Conservation (phyloP, 2,113 vertebrate genomes). For the Tylochromis polylepis region DNA sequence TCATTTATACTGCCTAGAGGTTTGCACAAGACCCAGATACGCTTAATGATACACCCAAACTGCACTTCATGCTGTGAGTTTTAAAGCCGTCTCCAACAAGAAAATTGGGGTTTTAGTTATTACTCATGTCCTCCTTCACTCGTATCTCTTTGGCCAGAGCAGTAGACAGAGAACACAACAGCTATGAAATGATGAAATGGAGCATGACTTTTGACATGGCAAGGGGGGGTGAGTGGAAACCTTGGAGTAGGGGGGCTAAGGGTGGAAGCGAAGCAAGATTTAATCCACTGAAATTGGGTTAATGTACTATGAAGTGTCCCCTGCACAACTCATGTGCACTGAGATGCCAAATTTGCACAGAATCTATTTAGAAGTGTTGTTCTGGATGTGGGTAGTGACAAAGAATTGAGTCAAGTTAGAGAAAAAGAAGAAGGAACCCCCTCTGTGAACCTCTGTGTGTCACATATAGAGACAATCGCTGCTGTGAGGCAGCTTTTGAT, state of each 20-base stretch:
- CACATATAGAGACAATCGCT: not conserved
- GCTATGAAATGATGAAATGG: constrained; percentile 53
- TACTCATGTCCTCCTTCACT: constrained; percentile 43
- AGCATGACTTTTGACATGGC: constrained; percentile 44
- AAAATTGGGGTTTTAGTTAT: constrained; percentile 55
- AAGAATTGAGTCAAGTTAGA: not conserved
- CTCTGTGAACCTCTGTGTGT: not conserved
- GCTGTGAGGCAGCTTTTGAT: constrained; percentile 5
- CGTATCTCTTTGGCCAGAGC: not conserved
- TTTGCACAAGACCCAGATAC: constrained; percentile 54
- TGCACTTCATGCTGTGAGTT: constrained; percentile 48
- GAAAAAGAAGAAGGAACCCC: not conserved
- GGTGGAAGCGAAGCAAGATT: constrained; percentile 11
- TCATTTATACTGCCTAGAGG: constrained; percentile 56
- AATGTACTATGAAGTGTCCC: constrained; percentile 50
- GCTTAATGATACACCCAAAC: constrained; percentile 50
- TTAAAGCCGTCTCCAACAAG: constrained; percentile 23
- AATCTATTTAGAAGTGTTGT: constrained; percentile 22
- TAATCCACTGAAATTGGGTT: constrained; percentile 41
- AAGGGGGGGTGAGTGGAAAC: constrained; percentile 11
- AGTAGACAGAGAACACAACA: not conserved
- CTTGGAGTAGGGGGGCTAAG: not conserved
- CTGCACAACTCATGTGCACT: constrained; percentile 27
- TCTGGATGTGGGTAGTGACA: constrained; percentile 9
- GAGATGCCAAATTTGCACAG: constrained; percentile 28